These are phyloP conservation scores for Melikaiella ostensackeni DNA, from an alignment of 2,888 invertebrate genomes.

Conservation along the genomic window DNA sequence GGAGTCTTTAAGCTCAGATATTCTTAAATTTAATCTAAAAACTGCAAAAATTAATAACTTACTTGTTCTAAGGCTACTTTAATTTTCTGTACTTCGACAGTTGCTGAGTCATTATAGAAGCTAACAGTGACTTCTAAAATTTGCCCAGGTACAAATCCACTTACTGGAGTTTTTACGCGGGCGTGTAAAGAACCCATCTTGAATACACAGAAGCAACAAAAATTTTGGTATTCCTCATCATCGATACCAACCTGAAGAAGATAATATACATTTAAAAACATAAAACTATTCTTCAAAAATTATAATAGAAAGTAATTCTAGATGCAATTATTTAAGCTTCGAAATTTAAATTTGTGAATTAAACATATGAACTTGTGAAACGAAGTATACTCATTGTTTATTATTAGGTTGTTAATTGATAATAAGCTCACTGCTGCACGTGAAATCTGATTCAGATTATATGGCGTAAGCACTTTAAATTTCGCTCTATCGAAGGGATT, in stretches of 20 bases:
- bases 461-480: slow-evolving; percentile 23
- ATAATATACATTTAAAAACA: background rate
- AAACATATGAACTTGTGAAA: background rate
- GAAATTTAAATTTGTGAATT: background rate
- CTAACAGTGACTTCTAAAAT: slow-evolving; percentile 83
- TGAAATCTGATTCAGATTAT: slow-evolving; percentile 19
- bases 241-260: slow-evolving; percentile 54
- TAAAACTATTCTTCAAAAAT: too few relatives aligned
- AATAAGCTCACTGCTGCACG: slow-evolving; percentile 16
- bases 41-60: slow-evolving; percentile 1
- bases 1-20: background rate
- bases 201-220: slow-evolving; percentile 84
- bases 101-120: slow-evolving; percentile 83
- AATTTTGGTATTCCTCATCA: slow-evolving; percentile 46
- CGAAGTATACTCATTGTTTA: background rate
- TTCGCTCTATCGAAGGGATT: slow-evolving; percentile 9
- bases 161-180: slow-evolving; percentile 82
- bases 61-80: slow-evolving; percentile 55
- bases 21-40: background rate
- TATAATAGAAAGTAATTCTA: too few relatives aligned
- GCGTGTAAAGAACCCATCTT: slow-evolving; percentile 83
- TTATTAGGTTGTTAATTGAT: background rate
- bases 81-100: slow-evolving; percentile 75
- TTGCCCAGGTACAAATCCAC: slow-evolving; percentile 87
- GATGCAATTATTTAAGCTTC: too few relatives aligned